Percentiles rank a stretch among this genome's conserved stretches.
Evolutionary conservation across 23 tunicate species (phyloP).

Genomic region (Ascidia mentula): DNA sequence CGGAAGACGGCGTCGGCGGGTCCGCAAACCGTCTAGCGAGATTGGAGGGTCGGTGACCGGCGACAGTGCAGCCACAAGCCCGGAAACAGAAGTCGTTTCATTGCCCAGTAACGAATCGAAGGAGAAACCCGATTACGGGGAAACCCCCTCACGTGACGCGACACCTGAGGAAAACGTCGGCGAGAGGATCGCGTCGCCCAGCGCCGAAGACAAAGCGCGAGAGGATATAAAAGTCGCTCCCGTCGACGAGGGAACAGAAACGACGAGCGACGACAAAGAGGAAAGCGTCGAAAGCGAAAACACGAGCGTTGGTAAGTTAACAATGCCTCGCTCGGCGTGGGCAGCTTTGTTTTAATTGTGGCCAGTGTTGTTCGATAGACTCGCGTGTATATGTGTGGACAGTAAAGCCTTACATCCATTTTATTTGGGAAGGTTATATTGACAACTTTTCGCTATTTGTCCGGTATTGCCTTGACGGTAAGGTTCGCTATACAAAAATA

Average conservation of each 20-base stretch:
- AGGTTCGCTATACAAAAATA: too few species aligned
- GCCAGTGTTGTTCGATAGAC: neutral
- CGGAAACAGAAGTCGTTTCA: slow-evolving; percentile 6
- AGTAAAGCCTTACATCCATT: too few species aligned
- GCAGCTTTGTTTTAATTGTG: slow-evolving; percentile 4
- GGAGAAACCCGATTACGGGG: neutral
- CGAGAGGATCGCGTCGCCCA: neutral
- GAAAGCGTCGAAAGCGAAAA: neutral
- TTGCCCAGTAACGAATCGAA: neutral
- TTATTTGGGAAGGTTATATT: too few species aligned
- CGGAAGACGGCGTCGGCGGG: slow-evolving; percentile 48
- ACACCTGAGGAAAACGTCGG: neutral
- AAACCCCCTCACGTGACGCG: neutral
- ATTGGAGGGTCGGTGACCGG: slow-evolving; percentile 6
- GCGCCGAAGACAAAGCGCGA: neutral
- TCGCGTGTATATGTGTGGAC: neutral
- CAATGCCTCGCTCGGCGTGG: neutral
- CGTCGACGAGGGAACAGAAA: neutral
- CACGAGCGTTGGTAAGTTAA: neutral
- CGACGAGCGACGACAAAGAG: slow-evolving; percentile 1
- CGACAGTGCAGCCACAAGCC: slow-evolving; percentile 26
- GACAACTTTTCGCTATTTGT: too few species aligned
- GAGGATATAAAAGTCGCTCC: slow-evolving; percentile 1
- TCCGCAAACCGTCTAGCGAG: slow-evolving; percentile 22
- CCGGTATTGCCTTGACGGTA: too few species aligned